These are phyloP conservation scores for Strix uralensis DNA, from an alignment of 2,113 vertebrate species.

Conservation along the genomic window DNA sequence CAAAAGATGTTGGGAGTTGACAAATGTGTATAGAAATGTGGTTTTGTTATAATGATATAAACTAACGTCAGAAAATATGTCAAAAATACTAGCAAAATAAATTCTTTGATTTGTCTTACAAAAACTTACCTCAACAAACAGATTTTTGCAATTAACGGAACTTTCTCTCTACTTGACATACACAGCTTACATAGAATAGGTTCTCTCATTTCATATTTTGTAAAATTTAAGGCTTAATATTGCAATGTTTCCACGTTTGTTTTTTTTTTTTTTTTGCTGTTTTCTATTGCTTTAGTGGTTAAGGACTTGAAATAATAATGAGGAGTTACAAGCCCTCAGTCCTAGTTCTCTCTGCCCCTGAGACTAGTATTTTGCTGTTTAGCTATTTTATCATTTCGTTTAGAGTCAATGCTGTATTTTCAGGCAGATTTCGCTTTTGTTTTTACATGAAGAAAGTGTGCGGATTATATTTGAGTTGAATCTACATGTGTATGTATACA, in stretches of 20 bases:
- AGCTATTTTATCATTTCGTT: background rate
- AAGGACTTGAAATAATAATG: background rate
- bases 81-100: background rate
- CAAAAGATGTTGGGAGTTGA: background rate
- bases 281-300: background rate
- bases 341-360: background rate
- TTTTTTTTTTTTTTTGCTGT: background rate
- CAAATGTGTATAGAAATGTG: background rate
- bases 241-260: background rate
- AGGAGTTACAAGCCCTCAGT: background rate
- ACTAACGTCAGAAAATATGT: background rate
- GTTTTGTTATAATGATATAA: background rate
- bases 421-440: background rate
- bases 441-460: background rate
- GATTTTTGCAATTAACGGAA: background rate
- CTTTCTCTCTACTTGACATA: background rate
- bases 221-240: background rate
- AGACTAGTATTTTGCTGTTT: background rate
- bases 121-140: background rate
- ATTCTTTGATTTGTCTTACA: background rate
- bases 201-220: background rate
- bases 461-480: background rate
- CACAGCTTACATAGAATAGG: background rate
- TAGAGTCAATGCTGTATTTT: background rate
- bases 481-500: background rate